Conservation (phyloP, 2,888 invertebrate species). For the Chalcis sispes region DNA sequence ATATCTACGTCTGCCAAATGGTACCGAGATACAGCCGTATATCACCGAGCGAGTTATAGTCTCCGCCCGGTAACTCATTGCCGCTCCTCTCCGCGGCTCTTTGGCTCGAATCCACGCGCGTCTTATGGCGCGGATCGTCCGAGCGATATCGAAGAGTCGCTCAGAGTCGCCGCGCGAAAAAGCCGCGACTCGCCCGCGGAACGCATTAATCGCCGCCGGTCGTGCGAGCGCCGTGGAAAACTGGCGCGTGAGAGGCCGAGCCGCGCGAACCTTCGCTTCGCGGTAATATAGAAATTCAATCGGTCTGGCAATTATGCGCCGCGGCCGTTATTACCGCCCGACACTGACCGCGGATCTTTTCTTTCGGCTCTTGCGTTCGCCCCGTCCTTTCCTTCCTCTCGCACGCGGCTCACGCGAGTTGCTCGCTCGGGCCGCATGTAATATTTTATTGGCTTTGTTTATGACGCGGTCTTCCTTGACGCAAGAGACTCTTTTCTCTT, state of each 20-base stretch:
- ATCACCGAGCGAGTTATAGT: slow-evolving; percentile 75
- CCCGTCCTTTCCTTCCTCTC: slow-evolving; percentile 37
- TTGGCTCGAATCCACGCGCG: slow-evolving; percentile 72
- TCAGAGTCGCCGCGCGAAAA: no score
- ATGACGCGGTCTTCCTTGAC: slow-evolving; percentile 70
- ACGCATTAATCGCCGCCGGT: slow-evolving; percentile 25
- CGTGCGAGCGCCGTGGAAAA: slow-evolving; percentile 2
- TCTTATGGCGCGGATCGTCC: slow-evolving; percentile 67
- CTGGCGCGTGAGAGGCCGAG: neutral
- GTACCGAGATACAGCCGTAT: slow-evolving; percentile 76
- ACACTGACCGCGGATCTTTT: slow-evolving; percentile 64
- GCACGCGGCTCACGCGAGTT: slow-evolving; percentile 34
- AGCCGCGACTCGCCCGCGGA: neutral
- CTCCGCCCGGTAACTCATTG: slow-evolving; percentile 75
- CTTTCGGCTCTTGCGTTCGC: slow-evolving; percentile 59
- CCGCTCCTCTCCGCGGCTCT: slow-evolving; percentile 60
- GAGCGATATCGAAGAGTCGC: slow-evolving; percentile 63
- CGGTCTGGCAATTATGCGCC: slow-evolving; percentile 73
- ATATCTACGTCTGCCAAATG: slow-evolving; percentile 76
- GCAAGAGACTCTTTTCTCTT: slow-evolving; percentile 60
- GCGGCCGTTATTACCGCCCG: slow-evolving; percentile 71
- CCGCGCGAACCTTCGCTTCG: slow-evolving; percentile 59
- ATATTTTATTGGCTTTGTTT: slow-evolving; percentile 75
- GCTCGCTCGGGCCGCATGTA: slow-evolving; percentile 62
- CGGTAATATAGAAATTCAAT: slow-evolving; percentile 75